Conservation (phyloP, 2,113 vertebrate genomes). For the Corvus hawaiiensis region DNA sequence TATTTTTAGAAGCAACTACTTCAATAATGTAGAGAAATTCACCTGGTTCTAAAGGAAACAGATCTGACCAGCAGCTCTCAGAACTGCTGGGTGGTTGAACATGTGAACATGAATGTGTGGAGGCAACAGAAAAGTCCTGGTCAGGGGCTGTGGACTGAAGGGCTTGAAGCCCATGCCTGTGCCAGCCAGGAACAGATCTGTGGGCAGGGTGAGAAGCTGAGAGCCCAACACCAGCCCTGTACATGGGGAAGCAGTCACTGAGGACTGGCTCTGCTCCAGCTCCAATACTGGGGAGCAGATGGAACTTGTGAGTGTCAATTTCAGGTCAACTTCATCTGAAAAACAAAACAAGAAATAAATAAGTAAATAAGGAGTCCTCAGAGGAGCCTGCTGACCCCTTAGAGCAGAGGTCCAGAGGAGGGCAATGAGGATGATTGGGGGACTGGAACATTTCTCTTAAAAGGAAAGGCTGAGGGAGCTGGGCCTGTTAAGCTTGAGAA, state of each 20-base stretch:
- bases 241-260: accelerated
- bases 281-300: neutral
- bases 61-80: neutral
- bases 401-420: neutral
- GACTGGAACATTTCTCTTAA: neutral
- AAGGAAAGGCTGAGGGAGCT: neutral
- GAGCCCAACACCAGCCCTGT: neutral
- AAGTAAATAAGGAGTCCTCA: neutral
- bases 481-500: neutral
- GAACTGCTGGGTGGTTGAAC: neutral
- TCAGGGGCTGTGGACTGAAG: neutral
- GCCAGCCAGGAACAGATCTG: neutral
- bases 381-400: neutral
- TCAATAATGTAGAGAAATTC: neutral
- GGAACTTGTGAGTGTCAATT: neutral
- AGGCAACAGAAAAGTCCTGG: neutral
- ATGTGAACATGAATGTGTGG: accelerated
- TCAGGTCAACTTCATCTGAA: neutral
- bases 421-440: neutral
- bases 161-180: accelerated
- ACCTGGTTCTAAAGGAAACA: neutral
- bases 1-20: neutral
- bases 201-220: neutral
- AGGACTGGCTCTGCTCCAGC: neutral
- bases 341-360: neutral